Conservation (phyloP, 2,113 vertebrate species). For the Aptenodytes patagonicus region DNA sequence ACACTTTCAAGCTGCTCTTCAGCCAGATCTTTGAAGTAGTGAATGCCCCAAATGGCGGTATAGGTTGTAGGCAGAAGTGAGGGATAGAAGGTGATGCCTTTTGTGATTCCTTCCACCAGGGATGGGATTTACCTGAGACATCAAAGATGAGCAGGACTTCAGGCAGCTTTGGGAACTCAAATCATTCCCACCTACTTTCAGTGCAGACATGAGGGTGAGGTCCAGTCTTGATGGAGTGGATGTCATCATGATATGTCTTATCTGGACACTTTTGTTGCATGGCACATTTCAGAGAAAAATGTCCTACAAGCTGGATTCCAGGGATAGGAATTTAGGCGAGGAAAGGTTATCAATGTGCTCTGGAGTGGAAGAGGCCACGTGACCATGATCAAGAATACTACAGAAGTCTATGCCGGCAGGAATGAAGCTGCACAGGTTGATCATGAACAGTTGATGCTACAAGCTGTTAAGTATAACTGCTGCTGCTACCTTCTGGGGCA, state of each 20-base stretch:
- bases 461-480: neutral
- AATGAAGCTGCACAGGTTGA: neutral
- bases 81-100: neutral
- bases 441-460: neutral
- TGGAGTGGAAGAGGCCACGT: neutral
- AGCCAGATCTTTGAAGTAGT: neutral
- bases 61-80: neutral
- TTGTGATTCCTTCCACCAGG: neutral
- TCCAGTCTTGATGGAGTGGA: neutral
- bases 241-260: neutral
- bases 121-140: neutral
- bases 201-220: neutral
- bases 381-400: neutral
- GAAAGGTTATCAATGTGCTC: neutral
- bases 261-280: neutral
- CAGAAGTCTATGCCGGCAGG: neutral
- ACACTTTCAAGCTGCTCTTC: neutral
- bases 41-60: neutral
- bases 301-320: neutral
- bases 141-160: neutral
- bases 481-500: neutral
- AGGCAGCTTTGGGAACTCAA: neutral
- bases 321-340: neutral
- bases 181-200: neutral
- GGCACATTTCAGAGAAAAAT: neutral